These are phyloP conservation scores for Atopsyche davidsoni DNA, from an alignment of 1,140 invertebrate genomes.

Conservation along the genomic window DNA sequence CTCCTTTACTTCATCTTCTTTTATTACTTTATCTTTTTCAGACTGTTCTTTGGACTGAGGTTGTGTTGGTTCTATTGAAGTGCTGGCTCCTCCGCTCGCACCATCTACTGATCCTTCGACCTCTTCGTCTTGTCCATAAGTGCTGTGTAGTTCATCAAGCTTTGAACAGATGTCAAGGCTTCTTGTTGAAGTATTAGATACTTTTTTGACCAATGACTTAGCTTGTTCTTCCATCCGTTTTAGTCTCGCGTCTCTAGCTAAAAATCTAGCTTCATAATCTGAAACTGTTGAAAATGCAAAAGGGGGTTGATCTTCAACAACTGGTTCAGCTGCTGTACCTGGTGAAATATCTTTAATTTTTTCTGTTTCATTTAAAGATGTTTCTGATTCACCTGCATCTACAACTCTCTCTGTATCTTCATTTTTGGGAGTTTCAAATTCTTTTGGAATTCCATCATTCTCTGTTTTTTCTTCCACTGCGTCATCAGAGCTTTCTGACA, in stretches of 20 bases:
- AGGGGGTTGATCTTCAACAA: too few relatives aligned
- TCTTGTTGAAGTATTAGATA: constrained; percentile 45
- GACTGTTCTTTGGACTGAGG: too few relatives aligned
- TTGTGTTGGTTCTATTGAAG: too few relatives aligned
- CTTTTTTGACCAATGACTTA: constrained; percentile 45
- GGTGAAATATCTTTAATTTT: constrained; percentile 1
- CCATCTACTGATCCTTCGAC: too few relatives aligned
- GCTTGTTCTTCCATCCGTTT: constrained; percentile 47
- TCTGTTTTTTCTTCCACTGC: too few relatives aligned
- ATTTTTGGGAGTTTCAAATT: too few relatives aligned
- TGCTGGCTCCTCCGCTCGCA: too few relatives aligned
- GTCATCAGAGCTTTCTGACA: too few relatives aligned
- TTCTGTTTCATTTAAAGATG: neutral
- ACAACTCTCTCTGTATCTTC: too few relatives aligned
- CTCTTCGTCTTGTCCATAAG: constrained; percentile 36
- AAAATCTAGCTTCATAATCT: constrained; percentile 45
- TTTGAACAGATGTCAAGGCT: constrained; percentile 46
- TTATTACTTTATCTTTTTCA: too few relatives aligned
- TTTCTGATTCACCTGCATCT: constrained; percentile 10
- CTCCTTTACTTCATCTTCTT: too few relatives aligned
- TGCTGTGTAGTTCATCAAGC: constrained; percentile 45
- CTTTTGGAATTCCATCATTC: too few relatives aligned
- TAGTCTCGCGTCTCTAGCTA: constrained; percentile 41
- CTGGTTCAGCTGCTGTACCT: constrained; percentile 34
- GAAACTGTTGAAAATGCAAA: constrained; percentile 33